These are phyloP conservation scores for Ictalurus punctatus DNA, from an alignment of 2,113 vertebrate genomes.

Conservation along the genomic window DNA sequence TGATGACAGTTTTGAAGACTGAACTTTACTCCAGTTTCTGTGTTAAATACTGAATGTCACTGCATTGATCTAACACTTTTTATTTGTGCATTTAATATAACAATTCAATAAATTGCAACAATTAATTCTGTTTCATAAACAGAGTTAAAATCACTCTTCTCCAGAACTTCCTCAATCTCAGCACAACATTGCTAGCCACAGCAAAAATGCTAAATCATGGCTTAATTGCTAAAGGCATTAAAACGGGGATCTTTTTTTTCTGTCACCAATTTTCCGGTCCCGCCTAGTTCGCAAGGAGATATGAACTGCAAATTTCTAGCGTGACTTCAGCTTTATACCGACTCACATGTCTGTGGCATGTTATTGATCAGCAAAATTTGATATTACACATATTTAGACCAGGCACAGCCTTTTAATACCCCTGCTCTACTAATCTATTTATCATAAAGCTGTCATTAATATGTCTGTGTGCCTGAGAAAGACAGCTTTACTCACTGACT, in stretches of 20 bases:
- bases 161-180: not conserved
- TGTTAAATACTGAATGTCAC: not conserved
- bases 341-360: not conserved
- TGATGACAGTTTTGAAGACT: not conserved
- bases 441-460: not conserved
- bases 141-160: not conserved
- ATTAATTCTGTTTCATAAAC: not conserved
- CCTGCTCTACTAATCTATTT: not conserved
- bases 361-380: not conserved
- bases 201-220: slow-evolving; percentile 3
- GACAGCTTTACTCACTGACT: not conserved
- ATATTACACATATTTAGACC: not conserved
- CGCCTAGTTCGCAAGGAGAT: not conserved
- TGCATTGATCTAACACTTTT: not conserved
- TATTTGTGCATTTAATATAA: not conserved
- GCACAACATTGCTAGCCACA: not conserved
- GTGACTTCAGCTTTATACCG: not conserved
- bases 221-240: not conserved
- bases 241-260: not conserved
- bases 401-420: not conserved
- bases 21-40: not conserved
- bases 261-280: not conserved
- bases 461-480: not conserved
- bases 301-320: not conserved
- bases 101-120: not conserved